These are phyloP conservation scores for Drosophila seguyi DNA, from an alignment of 1,140 invertebrate species.

Conservation along the genomic window DNA sequence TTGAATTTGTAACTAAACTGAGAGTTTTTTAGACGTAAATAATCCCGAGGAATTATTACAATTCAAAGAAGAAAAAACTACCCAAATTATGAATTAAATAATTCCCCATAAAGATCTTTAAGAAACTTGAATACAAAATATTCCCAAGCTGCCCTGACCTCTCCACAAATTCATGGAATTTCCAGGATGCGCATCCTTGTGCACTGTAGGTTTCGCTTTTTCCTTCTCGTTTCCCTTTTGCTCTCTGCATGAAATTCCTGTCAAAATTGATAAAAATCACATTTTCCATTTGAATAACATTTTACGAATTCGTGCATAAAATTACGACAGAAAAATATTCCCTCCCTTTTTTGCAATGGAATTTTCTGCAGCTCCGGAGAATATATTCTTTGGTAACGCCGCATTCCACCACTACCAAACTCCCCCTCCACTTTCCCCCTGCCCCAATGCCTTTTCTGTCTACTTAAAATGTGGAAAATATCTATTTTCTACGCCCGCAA, in stretches of 20 bases:
- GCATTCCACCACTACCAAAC: constrained; percentile 58
- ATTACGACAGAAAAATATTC: constrained; percentile 63
- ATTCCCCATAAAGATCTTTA: constrained; percentile 15
- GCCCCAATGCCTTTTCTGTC: constrained; percentile 46
- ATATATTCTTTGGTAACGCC: constrained; percentile 72
- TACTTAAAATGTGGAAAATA: constrained; percentile 84
- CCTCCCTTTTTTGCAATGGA: constrained; percentile 59
- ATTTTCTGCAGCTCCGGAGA: constrained; percentile 67
- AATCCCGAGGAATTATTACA: background rate
- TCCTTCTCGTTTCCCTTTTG: constrained; percentile 46
- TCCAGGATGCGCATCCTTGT: constrained; percentile 36
- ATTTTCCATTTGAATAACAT: constrained; percentile 85
- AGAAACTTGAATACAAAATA: background rate
- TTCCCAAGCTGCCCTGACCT: constrained; percentile 22
- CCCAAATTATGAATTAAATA: constrained; percentile 1
- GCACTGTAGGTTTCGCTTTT: constrained; percentile 38
- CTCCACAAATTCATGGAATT: constrained; percentile 30
- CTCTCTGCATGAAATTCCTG: constrained; percentile 73
- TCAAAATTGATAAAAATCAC: constrained; percentile 85
- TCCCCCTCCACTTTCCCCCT: background rate
- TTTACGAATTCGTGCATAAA: constrained; percentile 85
- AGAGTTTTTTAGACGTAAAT: background rate
- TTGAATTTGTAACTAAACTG: too few species aligned
- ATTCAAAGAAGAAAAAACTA: background rate
- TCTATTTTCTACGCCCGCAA: constrained; percentile 78